Base-by-base conservation (phyloP, 2,888 invertebrate genomes). In the Plebejus melissa region DNA sequence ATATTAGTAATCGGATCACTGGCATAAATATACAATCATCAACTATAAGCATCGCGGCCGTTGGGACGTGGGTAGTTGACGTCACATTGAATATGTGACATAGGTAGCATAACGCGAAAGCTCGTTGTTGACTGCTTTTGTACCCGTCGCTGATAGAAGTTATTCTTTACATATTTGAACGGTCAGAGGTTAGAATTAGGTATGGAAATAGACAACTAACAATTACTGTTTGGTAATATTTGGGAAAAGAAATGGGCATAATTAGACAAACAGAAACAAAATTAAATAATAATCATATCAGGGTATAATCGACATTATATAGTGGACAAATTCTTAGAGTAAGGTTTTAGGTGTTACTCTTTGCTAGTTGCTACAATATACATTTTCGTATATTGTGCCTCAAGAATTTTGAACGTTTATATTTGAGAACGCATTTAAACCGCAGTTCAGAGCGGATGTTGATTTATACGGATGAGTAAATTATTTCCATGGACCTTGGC, bases 401-500 rank as follows among this genome's bases (percentile, higher is more conserved):
- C 7, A 5, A 65, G 65, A 32, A 13, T 65, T 11, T 65, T 32
- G 9, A 28, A 9, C 28, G 9, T 2, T 13, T 65, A 13, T 65
- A 65, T 65, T 13, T 36, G 6, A 65, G 13, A 36, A 65, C 65
- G 65, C 28, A 54, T 65, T 60, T 32, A 5, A 74, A 38, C 60
- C 38, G 6, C 36, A 38, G 58, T 57, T 74, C 7, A 16, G 38
- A 28, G 32, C 50, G 72, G 36, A 72, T 54, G 36, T 72, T 32
- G 65, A 74, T 65, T 41, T 60, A 74, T 65, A 11, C 46, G 22
- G 28, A 65, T 65, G 41, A 60, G 65, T 74, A 41, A 74, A 74
- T 65, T 65, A 60, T 74, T 70, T 76, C 76, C 75, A 69, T 76
- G 80, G 80, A 85, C 89, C 90, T 90, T 89, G 90, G 87, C 86